Evolutionary conservation across 2,888 invertebrate species (phyloP).

Genomic region (Gari tellinella): DNA sequence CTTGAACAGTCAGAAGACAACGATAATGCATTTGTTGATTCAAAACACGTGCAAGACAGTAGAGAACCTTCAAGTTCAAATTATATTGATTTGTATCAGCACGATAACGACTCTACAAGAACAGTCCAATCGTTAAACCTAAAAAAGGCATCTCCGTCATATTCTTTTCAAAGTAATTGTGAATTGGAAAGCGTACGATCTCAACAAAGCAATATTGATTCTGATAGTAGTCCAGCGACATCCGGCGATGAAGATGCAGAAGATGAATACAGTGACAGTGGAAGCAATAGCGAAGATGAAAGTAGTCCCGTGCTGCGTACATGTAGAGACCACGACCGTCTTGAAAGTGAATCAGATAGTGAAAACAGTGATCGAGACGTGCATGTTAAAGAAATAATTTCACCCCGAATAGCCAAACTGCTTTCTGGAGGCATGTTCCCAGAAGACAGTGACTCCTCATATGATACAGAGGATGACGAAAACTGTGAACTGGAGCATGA

Average conservation of each 20-base stretch:
- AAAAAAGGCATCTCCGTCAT: too few species aligned
- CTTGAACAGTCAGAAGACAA: too few species aligned
- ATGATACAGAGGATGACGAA: slow-evolving; percentile 20
- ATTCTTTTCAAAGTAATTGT: too few species aligned
- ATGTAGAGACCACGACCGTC: background rate
- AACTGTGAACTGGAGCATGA: slow-evolving; percentile 6
- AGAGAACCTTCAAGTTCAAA: too few species aligned
- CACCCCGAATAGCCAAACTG: slow-evolving; percentile 43
- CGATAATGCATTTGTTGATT: too few species aligned
- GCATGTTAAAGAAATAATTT: slow-evolving; percentile 25
- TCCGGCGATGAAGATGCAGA: slow-evolving; percentile 40
- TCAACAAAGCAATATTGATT: slow-evolving; percentile 9
- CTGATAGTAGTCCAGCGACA: slow-evolving; percentile 1
- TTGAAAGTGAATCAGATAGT: background rate
- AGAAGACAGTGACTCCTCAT: slow-evolving; percentile 17
- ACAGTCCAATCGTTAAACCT: too few species aligned
- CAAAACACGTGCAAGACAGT: too few species aligned
- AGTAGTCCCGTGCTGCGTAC: too few species aligned
- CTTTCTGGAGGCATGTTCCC: slow-evolving; percentile 51
- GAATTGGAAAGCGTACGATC: background rate
- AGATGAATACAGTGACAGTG: slow-evolving; percentile 49
- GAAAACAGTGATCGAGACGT: background rate
- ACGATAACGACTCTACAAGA: too few species aligned
- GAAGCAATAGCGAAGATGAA: slow-evolving; percentile 18
- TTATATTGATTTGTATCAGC: too few species aligned